Evolutionary conservation across 2,888 invertebrate species (phyloP), one percentile per base, ranked within the genome.

Genomic region (Meteorus colon): DNA sequence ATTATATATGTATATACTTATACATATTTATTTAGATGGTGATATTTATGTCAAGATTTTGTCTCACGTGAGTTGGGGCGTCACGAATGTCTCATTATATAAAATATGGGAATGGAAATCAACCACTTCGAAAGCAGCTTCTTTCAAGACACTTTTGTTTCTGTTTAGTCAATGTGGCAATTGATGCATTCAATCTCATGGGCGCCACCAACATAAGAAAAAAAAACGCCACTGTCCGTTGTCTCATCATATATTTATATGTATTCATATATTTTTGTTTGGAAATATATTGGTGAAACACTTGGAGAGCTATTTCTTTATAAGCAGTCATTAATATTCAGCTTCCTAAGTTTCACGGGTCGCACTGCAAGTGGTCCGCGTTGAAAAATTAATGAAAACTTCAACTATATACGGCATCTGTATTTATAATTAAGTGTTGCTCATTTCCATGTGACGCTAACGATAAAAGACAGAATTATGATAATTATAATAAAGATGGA

Each of bases 291-390:
- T 72, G n/a, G 74, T 60, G 41, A 60, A 67, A 65, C 72, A 55
- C 24, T 19, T 55, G 55, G 55, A 19, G 51, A 69, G 27, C 59
- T 76, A 68, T 78, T 51, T 66, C 69, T 74, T 67, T 55, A 55
- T 77, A 76, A 80, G 73, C 76, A 77, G 76, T 75, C 77, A 77
- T 83, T 81, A 83, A 82, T 81, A 83, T 83, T 82, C 80, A 81
- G 79, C 77, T 81, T 82, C 77, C 77, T 67, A 74, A 79, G 73
- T 79, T 69, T 81, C 77, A 80, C 77, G 76, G 72, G 74, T 73
- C 67, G 62, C 70, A 75, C 75, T 34, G 37, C 16, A 66, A 77
- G 60, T 77, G 80, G 74, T 78, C 77, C 78, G 77, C 19, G 19
- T 55, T 55, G 68, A 74, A 69, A 77, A 80, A 80, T 80, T 79